These are phyloP conservation scores for Thamnophis elegans DNA, from an alignment of 2,797 vertebrate species.

Conservation along the genomic window DNA sequence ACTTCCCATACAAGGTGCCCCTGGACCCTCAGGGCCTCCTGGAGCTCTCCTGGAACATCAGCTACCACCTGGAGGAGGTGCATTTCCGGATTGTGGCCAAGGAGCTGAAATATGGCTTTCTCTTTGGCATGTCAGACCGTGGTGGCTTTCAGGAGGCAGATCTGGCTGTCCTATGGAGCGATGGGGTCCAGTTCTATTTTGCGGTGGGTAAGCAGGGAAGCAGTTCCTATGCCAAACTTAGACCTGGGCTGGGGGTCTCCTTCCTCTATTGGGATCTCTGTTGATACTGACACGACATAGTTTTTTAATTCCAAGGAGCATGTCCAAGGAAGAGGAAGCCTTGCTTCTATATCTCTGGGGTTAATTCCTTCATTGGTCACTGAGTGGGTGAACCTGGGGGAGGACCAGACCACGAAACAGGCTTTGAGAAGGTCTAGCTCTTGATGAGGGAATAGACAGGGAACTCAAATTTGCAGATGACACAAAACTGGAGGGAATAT, in stretches of 20 bases:
- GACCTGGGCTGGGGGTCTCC: too few species aligned
- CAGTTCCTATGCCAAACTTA: not conserved
- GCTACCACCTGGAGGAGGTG: slow-evolving; percentile 77
- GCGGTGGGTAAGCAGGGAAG: slow-evolving; percentile 66
- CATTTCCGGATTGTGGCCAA: slow-evolving; percentile 79
- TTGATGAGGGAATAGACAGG: not conserved
- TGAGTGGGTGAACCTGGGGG: not conserved
- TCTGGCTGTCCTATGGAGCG: slow-evolving; percentile 86
- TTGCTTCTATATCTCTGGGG: not conserved
- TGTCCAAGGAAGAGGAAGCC: not conserved
- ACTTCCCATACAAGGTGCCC: slow-evolving; percentile 82
- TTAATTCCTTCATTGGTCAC: not conserved
- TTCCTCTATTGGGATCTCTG: not conserved
- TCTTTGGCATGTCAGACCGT: slow-evolving; percentile 91
- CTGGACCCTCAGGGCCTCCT: slow-evolving; percentile 83
- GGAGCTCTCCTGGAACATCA: slow-evolving; percentile 90
- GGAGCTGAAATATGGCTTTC: slow-evolving; percentile 76
- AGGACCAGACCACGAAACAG: not conserved
- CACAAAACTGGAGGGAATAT: not conserved
- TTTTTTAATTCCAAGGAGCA: not conserved
- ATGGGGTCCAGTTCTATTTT: slow-evolving; percentile 77
- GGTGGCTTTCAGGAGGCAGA: slow-evolving; percentile 87
- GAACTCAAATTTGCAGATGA: not conserved
- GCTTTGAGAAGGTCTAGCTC: not conserved
- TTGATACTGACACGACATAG: not conserved